Percentiles rank a stretch among this genome's conserved stretches.
These are phyloP conservation scores for Aleadryas rufinucha DNA, from an alignment of 2,113 vertebrate species.

Conservation along the genomic window DNA sequence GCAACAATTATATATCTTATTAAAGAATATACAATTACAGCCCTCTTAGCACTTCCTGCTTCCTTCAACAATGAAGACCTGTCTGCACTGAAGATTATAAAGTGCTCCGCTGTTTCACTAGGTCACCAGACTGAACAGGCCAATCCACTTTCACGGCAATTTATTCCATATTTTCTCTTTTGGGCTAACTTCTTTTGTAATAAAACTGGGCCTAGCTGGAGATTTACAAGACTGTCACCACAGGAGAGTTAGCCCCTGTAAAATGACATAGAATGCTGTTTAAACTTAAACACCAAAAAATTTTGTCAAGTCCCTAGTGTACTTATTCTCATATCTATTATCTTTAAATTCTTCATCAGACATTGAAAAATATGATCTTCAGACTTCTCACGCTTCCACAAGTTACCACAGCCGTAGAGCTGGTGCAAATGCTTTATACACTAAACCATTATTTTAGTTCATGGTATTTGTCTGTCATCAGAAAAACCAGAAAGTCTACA, in stretches of 20 bases:
- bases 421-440: neutral
- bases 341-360: neutral
- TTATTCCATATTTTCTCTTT: constrained; percentile 36
- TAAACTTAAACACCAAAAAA: neutral
- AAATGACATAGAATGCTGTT: neutral
- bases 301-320: neutral
- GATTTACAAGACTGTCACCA: neutral
- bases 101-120: constrained; percentile 43
- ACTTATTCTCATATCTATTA: neutral
- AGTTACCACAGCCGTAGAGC: neutral
- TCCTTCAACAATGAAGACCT: constrained; percentile 57
- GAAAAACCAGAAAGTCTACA: constrained; percentile 59
- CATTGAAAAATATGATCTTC: neutral
- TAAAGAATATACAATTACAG: constrained; percentile 63
- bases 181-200: neutral
- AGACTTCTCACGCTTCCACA: neutral
- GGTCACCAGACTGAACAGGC: constrained; percentile 54
- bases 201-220: neutral
- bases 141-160: constrained; percentile 14
- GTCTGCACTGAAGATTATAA: constrained; percentile 56
- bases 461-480: constrained; percentile 42
- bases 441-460: neutral
- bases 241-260: neutral
- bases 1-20: constrained; percentile 62
- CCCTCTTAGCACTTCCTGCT: constrained; percentile 59